phyloP scores from a whole-genome alignment of 2,113 vertebrate species.

The Rhodinocichla rosea region DNA sequence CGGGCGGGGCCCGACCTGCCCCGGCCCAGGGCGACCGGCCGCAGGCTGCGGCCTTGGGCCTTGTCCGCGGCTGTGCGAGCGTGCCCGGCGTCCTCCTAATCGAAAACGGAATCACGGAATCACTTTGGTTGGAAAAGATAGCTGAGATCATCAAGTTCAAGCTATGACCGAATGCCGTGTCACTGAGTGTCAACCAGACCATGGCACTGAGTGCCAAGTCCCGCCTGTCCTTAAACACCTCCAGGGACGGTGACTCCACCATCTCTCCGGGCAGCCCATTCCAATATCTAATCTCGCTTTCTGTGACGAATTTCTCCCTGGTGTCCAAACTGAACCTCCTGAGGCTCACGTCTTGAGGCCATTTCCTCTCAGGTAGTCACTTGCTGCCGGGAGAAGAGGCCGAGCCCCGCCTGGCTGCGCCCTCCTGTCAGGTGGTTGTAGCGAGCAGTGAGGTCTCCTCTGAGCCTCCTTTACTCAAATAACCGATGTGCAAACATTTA shows the following conservation, averaged over 20 bases:
- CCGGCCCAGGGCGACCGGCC: accelerated
- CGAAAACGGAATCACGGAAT: not conserved
- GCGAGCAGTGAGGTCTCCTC: not conserved
- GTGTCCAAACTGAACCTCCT: not conserved
- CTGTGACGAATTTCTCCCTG: not conserved
- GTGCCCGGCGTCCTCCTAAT: accelerated
- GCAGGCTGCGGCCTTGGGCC: accelerated
- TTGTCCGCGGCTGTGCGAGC: accelerated
- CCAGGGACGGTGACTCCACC: not conserved
- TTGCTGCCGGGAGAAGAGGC: not conserved
- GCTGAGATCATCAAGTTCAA: not conserved
- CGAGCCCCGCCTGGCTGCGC: accelerated
- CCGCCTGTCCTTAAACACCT: not conserved
- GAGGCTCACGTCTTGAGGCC: too few species aligned
- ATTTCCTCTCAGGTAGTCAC: not conserved
- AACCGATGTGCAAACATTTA: not conserved
- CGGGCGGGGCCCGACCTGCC: too few species aligned
- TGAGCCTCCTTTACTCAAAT: not conserved
- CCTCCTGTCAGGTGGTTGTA: not conserved
- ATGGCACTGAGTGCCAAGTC: not conserved
- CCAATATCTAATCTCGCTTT: not conserved
- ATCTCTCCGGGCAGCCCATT: not conserved
- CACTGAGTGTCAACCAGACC: not conserved
- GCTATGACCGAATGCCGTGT: too few species aligned
- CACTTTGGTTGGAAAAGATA: not conserved